Evolutionary conservation across 2,797 vertebrate genomes (phyloP).

Genomic region (Hoplostethus mediterraneus): DNA sequence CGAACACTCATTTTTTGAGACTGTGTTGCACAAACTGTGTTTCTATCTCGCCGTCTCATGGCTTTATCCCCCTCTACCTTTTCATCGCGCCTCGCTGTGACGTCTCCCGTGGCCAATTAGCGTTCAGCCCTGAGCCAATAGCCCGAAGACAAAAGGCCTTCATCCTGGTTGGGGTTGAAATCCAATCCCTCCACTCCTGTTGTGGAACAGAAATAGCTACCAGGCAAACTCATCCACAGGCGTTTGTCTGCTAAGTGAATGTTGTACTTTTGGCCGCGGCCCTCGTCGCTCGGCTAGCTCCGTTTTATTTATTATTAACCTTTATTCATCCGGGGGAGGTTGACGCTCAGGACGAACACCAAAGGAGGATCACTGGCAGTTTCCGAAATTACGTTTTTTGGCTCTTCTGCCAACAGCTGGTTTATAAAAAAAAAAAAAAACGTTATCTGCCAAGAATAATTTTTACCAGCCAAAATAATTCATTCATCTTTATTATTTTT

Average conservation of each 20-base stretch:
- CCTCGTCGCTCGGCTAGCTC: conserved; percentile 20
- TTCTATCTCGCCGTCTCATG: conserved; percentile 20
- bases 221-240: conserved; percentile 31
- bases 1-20: no score
- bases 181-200: conserved; percentile 39
- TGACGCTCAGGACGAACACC: no score
- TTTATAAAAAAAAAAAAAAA: no score
- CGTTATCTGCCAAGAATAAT: no score
- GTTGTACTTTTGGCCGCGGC: not conserved
- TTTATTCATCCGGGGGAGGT: conserved; percentile 22
- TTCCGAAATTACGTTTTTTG: no score
- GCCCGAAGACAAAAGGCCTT: conserved; percentile 25
- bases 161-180: conserved; percentile 33
- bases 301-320: conserved; percentile 26
- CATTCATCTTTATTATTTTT: no score
- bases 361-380: no score
- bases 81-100: conserved; percentile 40
- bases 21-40: not conserved
- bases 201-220: conserved; percentile 43
- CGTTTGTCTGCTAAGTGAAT: conserved; percentile 20
- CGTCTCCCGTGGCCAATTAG: conserved; percentile 55
- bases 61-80: conserved; percentile 24
- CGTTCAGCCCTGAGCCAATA: conserved; percentile 33
- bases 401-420: no score
- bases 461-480: no score